Base-by-base conservation (phyloP, 2,113 vertebrate species). In the Maccullochella peelii region DNA sequence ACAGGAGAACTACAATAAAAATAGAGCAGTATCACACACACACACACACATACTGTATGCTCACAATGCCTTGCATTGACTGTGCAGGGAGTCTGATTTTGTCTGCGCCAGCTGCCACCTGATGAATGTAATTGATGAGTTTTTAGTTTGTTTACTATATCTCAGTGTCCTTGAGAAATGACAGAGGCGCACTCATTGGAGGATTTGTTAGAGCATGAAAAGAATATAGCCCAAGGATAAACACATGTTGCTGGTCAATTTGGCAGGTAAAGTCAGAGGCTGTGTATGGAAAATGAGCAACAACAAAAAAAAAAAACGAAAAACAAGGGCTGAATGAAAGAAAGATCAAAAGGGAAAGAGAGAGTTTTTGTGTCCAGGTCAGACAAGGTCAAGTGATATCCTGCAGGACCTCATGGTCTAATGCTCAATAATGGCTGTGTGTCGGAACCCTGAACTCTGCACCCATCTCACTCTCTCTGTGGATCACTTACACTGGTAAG, bases 1-100 rank as follows among this genome's bases (percentile, higher is more conserved):
- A 92, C 81, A 90, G 86, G 80, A 84, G 74, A 86, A 91, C 73
- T 80, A 89, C 87, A 91, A 88, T 90, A 90, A 91, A 93, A 93
- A 89, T 79, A 83, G 81, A 89, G 82, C 89, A 73, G 79, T 65
- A 87, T 75, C 89, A 84, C 84, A 6, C 58, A 25, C 61, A 6
- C 58, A 25, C 61, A 63, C 62, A 30, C 33, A 44, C 52, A 74
- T 33, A 73, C 50, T 62, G 36, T 72, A 50, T 49, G 49, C 59
- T 63, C 67, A 80, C 76, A 80, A 55, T 90, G 78, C 70, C 52
- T 65, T 58, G 47, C 52, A 42, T 73, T 49, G 52, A 30, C 69
- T 68, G 57, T 78, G 69, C 58, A 9, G 70, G 44, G 72, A 79
- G 65, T 68, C 55, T 33, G 33, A 79, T 80, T 81, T 66, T 82